Evolutionary conservation across 2,797 vertebrate species (phyloP).

Genomic region (Chaenodraco wilsoni): DNA sequence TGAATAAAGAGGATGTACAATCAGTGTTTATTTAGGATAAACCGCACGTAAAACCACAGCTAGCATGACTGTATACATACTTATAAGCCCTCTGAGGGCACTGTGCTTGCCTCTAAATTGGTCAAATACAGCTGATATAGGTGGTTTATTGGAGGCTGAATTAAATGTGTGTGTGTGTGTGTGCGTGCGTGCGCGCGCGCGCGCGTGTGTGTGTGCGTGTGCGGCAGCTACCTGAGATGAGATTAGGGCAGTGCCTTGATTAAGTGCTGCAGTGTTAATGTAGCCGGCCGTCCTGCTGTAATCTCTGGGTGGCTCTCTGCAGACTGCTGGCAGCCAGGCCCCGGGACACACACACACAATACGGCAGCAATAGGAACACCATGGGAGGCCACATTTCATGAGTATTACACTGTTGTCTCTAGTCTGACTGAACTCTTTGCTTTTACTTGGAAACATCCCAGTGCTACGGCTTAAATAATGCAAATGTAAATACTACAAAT

Average conservation of each 20-base stretch:
- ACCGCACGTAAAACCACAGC: conserved; percentile 2
- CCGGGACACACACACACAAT: conserved; percentile 37
- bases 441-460: conserved; percentile 24
- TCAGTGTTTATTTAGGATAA: conserved; percentile 25
- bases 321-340: conserved; percentile 62
- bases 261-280: conserved; percentile 79
- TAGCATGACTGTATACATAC: conserved; percentile 7
- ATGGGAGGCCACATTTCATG: conserved; percentile 58
- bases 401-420: conserved; percentile 39
- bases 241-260: conserved; percentile 76
- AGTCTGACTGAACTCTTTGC: conserved; percentile 31
- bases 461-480: background rate
- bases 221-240: conserved; percentile 73
- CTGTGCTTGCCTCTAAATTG: conserved; percentile 14
- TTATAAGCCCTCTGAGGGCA: conserved; percentile 4
- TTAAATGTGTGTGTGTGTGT: no score
- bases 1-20: background rate
- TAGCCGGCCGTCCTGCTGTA: conserved; percentile 63
- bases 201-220: no score
- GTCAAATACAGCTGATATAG: conserved; percentile 32
- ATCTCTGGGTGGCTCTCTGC: conserved; percentile 76
- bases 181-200: no score
- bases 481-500: conserved; percentile 13
- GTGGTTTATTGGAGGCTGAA: no score
- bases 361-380: conserved; percentile 39